Base-by-base conservation (phyloP, 2,797 vertebrate genomes). In the Toxotes lorentzi region DNA sequence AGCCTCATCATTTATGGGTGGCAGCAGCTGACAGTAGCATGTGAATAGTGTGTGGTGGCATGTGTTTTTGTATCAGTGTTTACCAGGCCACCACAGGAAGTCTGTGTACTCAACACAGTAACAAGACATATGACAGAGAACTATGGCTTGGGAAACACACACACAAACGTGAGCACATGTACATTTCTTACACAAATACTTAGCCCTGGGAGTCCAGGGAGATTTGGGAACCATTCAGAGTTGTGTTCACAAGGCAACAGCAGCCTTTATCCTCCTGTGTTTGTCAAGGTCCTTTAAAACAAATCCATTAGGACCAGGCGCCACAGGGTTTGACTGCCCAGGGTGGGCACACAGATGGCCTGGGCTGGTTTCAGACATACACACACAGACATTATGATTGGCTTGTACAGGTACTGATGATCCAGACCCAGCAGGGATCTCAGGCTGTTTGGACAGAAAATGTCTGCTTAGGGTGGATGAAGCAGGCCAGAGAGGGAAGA, bases 251-350 rank as follows among this genome's bases (percentile, higher is more conserved):
- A 85, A 71, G 76, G 75, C 70, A 71, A 73, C 65, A 56, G 71
- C 63, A 57, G 70, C 80, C 79, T 90, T 94, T 94, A 81, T 94
- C 72, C 48, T 71, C 19, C 40, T 21, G 72, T 93, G 88, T 94
- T 95, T 93, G 93, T 89, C 60, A 47, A 85, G 65, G 80, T 88
- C 83, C 69, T 93, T 93, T 93, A 87, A 88, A 93, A 91, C 72
- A 51, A 89, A 93, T 93, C 92, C 80, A 82, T 93, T 91, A 90
- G 81, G 65, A 79, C 34, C 78, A 85, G 86, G 78, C 79, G 75
- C 87, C 88, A 61, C 80, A 72, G 47, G 38, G 65, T 88, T 84
- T 62, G 83, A 85, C 88, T 76, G 79, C 67, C 74, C 79, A 84
- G 73, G 27, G 41, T 79, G 81, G 86, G 82, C 83, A 87, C 82